These are phyloP conservation scores for Callyntrura sp. DNA, from an alignment of 2,888 invertebrate species.

Conservation along the genomic window DNA sequence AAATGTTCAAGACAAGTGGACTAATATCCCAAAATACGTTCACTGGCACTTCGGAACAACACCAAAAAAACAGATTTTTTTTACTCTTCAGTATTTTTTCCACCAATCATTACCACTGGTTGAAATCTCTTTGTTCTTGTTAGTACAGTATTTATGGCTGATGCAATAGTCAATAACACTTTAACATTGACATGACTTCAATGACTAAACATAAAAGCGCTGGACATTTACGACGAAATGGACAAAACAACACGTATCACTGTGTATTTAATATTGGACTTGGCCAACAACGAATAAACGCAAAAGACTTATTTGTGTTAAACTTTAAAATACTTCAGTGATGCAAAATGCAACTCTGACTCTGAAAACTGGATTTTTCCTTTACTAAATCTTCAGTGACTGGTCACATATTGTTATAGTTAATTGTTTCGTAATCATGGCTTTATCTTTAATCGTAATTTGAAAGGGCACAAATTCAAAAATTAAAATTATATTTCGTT, in stretches of 20 bases:
- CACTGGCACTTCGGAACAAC: not conserved
- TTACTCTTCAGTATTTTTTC: not conserved
- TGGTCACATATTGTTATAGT: slow-evolving; percentile 42
- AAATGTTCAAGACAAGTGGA: not conserved
- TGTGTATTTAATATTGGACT: not conserved
- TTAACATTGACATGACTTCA: not conserved
- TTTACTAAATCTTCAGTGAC: slow-evolving; percentile 41
- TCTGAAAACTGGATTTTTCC: not conserved
- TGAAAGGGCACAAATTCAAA: not conserved
- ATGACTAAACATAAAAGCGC: slow-evolving; percentile 30
- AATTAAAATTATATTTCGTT: not conserved
- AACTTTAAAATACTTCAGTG: slow-evolving; percentile 14
- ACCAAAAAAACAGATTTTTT: not conserved
- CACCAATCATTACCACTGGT: not conserved
- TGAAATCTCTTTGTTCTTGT: not conserved
- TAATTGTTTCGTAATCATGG: slow-evolving; percentile 30
- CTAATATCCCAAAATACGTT: not conserved
- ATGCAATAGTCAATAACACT: slow-evolving; percentile 37
- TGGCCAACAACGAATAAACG: slow-evolving; percentile 33
- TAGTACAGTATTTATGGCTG: slow-evolving; percentile 15
- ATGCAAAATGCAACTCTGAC: no score
- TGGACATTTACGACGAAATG: slow-evolving; percentile 2
- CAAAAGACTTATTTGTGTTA: slow-evolving; percentile 51
- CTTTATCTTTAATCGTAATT: slow-evolving; percentile 26
- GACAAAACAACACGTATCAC: no score